These are phyloP conservation scores for Chlorodrepanis virens DNA, from an alignment of 2,113 vertebrate genomes.

Conservation along the genomic window DNA sequence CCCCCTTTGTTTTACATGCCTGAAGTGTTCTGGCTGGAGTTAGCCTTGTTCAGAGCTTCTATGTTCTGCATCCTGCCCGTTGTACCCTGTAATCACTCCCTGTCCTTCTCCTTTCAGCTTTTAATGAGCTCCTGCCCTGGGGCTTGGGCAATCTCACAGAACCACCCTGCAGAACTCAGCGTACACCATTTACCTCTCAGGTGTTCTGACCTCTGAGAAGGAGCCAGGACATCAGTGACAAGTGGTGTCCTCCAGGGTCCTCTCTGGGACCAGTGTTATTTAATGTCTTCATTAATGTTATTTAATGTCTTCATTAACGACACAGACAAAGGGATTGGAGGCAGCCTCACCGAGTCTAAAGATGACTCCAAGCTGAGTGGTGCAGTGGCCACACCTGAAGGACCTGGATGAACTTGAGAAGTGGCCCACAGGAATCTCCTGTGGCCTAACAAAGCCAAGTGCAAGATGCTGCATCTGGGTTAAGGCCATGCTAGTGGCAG, in stretches of 20 bases:
- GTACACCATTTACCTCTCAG: accelerated
- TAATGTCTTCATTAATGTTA: not conserved
- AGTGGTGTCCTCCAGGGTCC: not conserved
- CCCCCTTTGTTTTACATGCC: not conserved
- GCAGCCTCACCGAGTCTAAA: not conserved
- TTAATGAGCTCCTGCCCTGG: not conserved
- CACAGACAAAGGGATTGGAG: not conserved
- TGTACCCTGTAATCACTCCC: not conserved
- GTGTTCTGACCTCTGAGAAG: not conserved
- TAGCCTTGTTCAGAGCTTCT: not conserved
- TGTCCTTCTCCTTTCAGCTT: not conserved
- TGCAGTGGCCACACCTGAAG: not conserved
- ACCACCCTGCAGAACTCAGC: not conserved
- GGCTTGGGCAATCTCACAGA: not conserved
- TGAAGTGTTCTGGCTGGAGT: not conserved
- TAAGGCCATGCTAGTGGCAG: not conserved
- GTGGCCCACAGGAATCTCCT: not conserved
- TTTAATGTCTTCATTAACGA: not conserved
- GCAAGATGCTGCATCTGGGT: not conserved
- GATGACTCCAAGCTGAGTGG: not conserved
- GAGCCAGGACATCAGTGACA: not conserved
- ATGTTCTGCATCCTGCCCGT: not conserved
- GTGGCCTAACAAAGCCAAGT: not conserved
- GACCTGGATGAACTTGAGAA: not conserved
- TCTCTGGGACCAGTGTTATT: not conserved